Percentiles rank a stretch among this genome's conserved stretches.
These are phyloP conservation scores for Eupithecia dodoneata DNA, from an alignment of 2,888 invertebrate species.

Conservation along the genomic window DNA sequence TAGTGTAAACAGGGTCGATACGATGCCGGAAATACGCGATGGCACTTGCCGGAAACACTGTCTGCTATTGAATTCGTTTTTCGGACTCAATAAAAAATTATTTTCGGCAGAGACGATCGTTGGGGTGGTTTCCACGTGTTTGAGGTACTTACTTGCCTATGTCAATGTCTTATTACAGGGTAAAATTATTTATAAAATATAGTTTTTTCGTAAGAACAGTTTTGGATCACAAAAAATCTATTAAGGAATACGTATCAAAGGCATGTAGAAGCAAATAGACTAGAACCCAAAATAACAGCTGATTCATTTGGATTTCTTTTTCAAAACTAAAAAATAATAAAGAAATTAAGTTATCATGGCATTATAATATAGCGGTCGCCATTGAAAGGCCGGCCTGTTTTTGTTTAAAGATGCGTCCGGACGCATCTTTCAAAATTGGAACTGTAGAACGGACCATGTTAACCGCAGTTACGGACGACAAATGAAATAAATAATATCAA, in stretches of 20 bases:
- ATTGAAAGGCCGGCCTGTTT: too few species aligned
- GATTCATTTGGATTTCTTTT: too few species aligned
- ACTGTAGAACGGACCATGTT: too few species aligned
- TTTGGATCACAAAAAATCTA: neutral
- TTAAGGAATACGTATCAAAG: neutral
- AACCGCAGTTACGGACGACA: too few species aligned
- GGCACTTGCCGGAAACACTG: conserved; percentile 61
- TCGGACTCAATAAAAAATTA: conserved; percentile 9
- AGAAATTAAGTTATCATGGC: too few species aligned
- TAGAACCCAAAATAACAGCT: neutral
- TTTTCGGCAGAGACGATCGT: neutral
- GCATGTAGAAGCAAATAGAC: neutral
- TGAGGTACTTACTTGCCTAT: neutral
- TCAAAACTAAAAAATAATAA: too few species aligned
- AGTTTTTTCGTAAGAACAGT: neutral
- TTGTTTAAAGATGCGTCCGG: too few species aligned
- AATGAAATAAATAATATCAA: neutral
- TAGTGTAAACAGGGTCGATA: conserved; percentile 59
- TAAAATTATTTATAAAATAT: neutral
- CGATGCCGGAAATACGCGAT: conserved; percentile 62
- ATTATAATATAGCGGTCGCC: too few species aligned
- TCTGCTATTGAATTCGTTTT: conserved; percentile 55
- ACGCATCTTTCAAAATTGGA: too few species aligned
- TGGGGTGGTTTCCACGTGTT: neutral
- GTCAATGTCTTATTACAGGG: too few species aligned